These are phyloP conservation scores for Notothenia coriiceps DNA, from an alignment of 2,113 vertebrate genomes.

Conservation along the genomic window DNA sequence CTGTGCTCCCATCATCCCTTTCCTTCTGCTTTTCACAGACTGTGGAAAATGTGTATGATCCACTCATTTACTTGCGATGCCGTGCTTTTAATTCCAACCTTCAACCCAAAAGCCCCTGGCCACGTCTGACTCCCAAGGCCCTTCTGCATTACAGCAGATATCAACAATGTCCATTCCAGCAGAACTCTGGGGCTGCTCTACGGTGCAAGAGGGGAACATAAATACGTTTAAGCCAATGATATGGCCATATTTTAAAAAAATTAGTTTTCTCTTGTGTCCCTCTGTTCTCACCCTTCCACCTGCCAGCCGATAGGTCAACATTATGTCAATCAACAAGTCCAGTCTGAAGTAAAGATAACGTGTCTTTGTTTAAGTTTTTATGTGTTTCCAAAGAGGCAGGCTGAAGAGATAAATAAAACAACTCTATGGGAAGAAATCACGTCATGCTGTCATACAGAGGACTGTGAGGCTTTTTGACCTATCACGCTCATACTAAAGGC, in stretches of 20 bases:
- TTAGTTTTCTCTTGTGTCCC: slow-evolving; percentile 39
- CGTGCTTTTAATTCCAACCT: slow-evolving; percentile 11
- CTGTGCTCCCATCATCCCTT: slow-evolving; percentile 12
- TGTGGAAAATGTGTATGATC: slow-evolving; percentile 72
- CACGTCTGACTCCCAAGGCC: slow-evolving; percentile 45
- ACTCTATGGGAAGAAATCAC: slow-evolving; percentile 22
- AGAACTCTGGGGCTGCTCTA: slow-evolving; percentile 16
- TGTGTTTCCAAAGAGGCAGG: slow-evolving; percentile 27
- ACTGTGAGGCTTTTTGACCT: slow-evolving; percentile 17
- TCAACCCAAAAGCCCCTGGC: slow-evolving; percentile 35
- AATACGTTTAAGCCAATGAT: background rate
- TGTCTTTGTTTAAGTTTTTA: slow-evolving; percentile 33
- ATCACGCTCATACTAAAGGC: slow-evolving; percentile 29
- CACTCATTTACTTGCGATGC: slow-evolving; percentile 42
- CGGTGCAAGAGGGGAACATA: slow-evolving; percentile 26
- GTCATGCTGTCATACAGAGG: slow-evolving; percentile 37
- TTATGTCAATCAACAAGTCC: slow-evolving; percentile 21
- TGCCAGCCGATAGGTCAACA: slow-evolving; percentile 19
- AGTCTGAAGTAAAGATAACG: slow-evolving; percentile 34
- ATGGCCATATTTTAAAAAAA: slow-evolving; percentile 13
- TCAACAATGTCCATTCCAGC: slow-evolving; percentile 45
- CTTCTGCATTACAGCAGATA: slow-evolving; percentile 58
- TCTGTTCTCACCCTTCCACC: slow-evolving; percentile 21
- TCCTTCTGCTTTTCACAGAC: slow-evolving; percentile 57
- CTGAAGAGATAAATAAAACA: slow-evolving; percentile 45